Base-by-base conservation (phyloP, 2,888 invertebrate genomes). In the Dioctria rufipes region DNA sequence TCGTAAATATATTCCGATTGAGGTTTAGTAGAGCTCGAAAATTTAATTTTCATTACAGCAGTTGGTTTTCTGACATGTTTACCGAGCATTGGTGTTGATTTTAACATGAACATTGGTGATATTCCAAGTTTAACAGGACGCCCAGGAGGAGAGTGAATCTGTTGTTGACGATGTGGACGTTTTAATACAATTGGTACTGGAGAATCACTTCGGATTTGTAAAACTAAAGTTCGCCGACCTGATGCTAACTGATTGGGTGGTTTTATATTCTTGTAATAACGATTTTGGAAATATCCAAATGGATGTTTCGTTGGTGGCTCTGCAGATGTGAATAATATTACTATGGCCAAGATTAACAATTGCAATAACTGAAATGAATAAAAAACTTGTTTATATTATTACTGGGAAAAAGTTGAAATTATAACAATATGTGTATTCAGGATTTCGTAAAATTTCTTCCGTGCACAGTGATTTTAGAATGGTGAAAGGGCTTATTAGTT, bases 191-290 rank as follows among this genome's bases (percentile, higher is more conserved):
- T 82, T 40, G 88, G 88, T 3, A 86, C 87, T 2, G 86, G 87
- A 81, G 87, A 86, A 83, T 88, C 88, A 79, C 88, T 88, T 39
- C 89, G 88, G 58, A 89, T 88, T 84, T 89, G 89, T 0, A 89
- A 86, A 3, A 89, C 87, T 37, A 89, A 71, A 0, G 88, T 88
- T 60, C 87, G 86, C 51, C 87, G 87, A 8, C 83, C 86, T 11
- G 46, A 25, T 42, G 25, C 25, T 39, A 61, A 42, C 4, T 60
- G 75, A 61, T 42, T 60, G 3, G 75, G 75, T 9, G 25, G 58
- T 37, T 80, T 83, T 3, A 81, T 69, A 11, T 84, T 80, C n/a
- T 61, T 60, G 9, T 60, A 43, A 3, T 87, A 87, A 86, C 86
- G 86, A 73, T 85, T 86, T 78, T 84, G 86, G 25, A 25, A 25